phyloP scores from a whole-genome alignment of 2,113 vertebrate genomes.

The Pachyramphus minor region DNA sequence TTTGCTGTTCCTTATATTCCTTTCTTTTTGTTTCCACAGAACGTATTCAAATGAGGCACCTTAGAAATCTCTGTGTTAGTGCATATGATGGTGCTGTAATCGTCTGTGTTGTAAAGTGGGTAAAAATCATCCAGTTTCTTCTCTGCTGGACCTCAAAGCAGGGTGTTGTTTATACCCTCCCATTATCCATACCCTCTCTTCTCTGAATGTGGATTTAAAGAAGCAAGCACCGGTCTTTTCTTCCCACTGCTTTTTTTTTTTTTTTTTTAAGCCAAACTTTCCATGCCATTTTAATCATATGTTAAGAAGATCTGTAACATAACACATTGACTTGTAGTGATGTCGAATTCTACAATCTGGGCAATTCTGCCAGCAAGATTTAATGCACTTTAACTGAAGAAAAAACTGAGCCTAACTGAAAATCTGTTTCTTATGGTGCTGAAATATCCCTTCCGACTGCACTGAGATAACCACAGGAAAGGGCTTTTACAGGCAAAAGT shows the following conservation, averaged over 20 bases:
- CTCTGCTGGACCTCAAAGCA: constrained; percentile 75
- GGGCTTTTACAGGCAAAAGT: constrained; percentile 78
- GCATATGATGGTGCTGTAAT: constrained; percentile 70
- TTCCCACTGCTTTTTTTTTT: constrained; percentile 35
- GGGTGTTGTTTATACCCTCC: constrained; percentile 73
- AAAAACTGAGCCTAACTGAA: constrained; percentile 74
- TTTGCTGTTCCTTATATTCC: constrained; percentile 58
- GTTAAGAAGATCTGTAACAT: constrained; percentile 62
- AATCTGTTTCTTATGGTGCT: constrained; percentile 80
- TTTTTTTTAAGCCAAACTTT: constrained; percentile 73
- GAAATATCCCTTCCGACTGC: constrained; percentile 78
- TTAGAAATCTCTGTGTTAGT: constrained; percentile 69
- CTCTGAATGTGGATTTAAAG: constrained; percentile 77
- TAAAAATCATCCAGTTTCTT: constrained; percentile 71
- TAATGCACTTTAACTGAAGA: constrained; percentile 83
- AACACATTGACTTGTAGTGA: constrained; percentile 65
- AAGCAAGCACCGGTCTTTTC: constrained; percentile 70
- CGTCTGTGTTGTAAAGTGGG: constrained; percentile 79
- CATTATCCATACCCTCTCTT: constrained; percentile 66
- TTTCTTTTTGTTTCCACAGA: constrained; percentile 73
- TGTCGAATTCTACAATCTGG: constrained; percentile 72
- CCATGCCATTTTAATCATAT: constrained; percentile 62
- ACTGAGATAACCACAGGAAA: constrained; percentile 74
- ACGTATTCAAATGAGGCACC: constrained; percentile 80
- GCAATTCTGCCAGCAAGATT: constrained; percentile 69